Evolutionary conservation across 2,797 vertebrate species (phyloP).

Genomic region (Eremophila alpestris): DNA sequence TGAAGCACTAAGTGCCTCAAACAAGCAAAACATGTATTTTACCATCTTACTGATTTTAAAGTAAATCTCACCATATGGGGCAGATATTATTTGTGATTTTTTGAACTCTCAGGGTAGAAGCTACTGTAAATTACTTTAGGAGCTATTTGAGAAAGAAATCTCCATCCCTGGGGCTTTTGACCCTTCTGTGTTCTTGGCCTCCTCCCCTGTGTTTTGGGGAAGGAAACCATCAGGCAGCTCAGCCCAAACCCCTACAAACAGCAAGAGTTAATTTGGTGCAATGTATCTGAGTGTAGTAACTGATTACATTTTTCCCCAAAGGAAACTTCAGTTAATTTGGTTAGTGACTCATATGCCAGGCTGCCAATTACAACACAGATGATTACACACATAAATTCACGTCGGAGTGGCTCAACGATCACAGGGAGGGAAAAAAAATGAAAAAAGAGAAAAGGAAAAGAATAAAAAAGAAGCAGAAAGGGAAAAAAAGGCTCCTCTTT

Average conservation of each 20-base stretch:
- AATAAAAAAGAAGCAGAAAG: background rate
- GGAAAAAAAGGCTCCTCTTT: background rate
- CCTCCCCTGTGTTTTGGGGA: background rate
- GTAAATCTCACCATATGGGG: background rate
- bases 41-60: background rate
- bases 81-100: background rate
- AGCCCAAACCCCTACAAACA: constrained; percentile 18
- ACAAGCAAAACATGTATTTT: background rate
- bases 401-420: constrained; percentile 61
- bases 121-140: background rate
- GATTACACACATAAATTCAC: constrained; percentile 72
- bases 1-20: background rate
- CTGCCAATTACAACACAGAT: constrained; percentile 79
- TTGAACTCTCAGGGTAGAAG: background rate
- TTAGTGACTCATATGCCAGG: constrained; percentile 79
- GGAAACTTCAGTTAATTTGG: constrained; percentile 83
- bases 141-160: background rate
- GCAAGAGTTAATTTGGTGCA: constrained; percentile 76
- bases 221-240: background rate
- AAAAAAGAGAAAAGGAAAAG: background rate
- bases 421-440: background rate
- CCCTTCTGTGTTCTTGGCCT: background rate
- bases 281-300: constrained; percentile 74
- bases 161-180: background rate
- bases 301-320: constrained; percentile 81